Evolutionary conservation across 2,797 vertebrate species (phyloP).

Genomic region (Bufotes viridis): DNA sequence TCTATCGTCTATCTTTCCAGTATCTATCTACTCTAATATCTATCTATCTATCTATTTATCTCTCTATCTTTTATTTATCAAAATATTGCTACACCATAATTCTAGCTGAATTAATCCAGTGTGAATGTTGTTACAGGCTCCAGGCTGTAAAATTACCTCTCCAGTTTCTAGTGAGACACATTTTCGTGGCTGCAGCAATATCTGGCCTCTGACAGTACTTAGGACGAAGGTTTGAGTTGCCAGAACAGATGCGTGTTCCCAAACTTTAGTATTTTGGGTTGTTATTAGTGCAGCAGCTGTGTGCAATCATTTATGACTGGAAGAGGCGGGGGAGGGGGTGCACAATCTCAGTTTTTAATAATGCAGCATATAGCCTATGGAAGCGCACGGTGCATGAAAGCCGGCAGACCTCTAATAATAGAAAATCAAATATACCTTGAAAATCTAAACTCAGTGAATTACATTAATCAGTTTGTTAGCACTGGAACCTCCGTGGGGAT

Average conservation of each 20-base stretch:
- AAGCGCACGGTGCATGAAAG: not conserved
- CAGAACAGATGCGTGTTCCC: conserved; percentile 47
- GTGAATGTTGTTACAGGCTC: not conserved
- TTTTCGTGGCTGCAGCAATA: conserved; percentile 21
- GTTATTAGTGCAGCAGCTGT: conserved; percentile 50
- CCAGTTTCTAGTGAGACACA: conserved; percentile 7
- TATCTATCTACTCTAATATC: not conserved
- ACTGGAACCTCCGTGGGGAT: conserved; percentile 16
- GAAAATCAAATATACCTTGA: conserved; percentile 52
- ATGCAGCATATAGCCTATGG: conserved; percentile 1
- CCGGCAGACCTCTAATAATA: conserved; percentile 44
- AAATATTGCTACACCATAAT: not conserved
- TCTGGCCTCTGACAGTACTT: conserved; percentile 35
- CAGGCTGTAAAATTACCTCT: conserved; percentile 4
- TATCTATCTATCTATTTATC: not conserved
- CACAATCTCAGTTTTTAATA: not conserved
- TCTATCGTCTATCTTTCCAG: conserved; percentile 3
- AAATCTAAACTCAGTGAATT: conserved; percentile 39
- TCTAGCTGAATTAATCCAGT: not conserved
- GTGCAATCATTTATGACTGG: conserved; percentile 46
- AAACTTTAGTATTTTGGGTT: conserved; percentile 39
- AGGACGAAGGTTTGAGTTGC: conserved; percentile 28
- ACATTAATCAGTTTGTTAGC: conserved; percentile 53
- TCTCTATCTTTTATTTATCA: not conserved
- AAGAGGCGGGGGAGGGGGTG: not conserved